Evolutionary conservation across 1,140 invertebrate species (phyloP), one percentile per base, ranked within the genome.

Genomic region (Dreissena polymorpha): DNA sequence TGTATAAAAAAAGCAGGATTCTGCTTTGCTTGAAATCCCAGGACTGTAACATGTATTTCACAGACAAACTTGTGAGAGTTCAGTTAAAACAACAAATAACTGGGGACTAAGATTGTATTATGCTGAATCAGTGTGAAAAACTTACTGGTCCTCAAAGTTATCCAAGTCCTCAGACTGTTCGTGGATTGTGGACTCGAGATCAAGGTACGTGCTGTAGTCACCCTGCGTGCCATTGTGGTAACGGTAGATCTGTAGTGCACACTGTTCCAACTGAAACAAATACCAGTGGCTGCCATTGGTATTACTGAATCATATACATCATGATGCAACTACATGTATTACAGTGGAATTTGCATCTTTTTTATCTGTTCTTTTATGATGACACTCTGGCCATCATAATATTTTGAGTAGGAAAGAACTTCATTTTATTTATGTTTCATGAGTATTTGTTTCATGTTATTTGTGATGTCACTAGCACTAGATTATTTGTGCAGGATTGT

Each of bases 101-200:
- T 39, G 39, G 3, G 39, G 3, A 39, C 39, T 39, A 39, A 39
- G 39, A 39, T 39, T 39, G 8, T 39, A 39, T 39, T 39, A 39
- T 39, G 2, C 39, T 8, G 39, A 39, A 39, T 39, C n/a, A n/a
- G 39, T 2, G 39, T 39, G 39, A 18, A 77, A 70, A n/a, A 95
- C 96, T 97, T 93, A 99, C 98, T 97, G 98, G 90, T 96, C 95
- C 91, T 96, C 96, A 90, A 99, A 97, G 84, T 97, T 97, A 92
- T 99, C 98, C 88, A 99, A 96, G 91, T 99, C 98, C 91, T 99
- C 98, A 85, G 96, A 95, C 92, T 99, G 98, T 93, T 99, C 98
- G 89, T 96, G 97, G 86, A 99, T 96, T 51, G 97, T 97, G 27
- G 97, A 97, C 92, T 99, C 98, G 90, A 99, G 94, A 93, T 99